These are phyloP conservation scores for Plecotus auritus DNA, from an alignment of 2,113 vertebrate genomes.

Conservation along the genomic window DNA sequence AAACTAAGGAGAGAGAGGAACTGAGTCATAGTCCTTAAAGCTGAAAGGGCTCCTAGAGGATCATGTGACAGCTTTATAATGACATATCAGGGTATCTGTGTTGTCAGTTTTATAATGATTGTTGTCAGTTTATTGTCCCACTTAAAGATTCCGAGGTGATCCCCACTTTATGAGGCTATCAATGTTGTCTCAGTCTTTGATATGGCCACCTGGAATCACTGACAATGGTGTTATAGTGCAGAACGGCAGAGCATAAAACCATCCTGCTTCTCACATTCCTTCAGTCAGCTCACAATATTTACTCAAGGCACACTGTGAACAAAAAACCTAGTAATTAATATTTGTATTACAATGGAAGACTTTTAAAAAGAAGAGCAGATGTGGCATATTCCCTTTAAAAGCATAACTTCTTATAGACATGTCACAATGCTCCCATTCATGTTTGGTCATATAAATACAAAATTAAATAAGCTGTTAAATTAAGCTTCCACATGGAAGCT, in stretches of 20 bases:
- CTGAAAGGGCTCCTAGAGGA: background rate
- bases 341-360: background rate
- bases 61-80: background rate
- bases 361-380: background rate
- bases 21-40: background rate
- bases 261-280: background rate
- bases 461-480: background rate
- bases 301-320: background rate
- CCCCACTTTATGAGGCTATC: background rate
- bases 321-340: background rate
- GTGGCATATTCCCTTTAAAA: background rate
- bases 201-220: background rate
- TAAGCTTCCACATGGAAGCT: background rate
- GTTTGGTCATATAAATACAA: background rate
- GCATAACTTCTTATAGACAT: background rate
- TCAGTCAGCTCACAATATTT: background rate
- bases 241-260: background rate
- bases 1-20: background rate
- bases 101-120: background rate
- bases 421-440: background rate
- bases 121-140: background rate
- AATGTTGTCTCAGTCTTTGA: background rate
- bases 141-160: conserved; percentile 38
- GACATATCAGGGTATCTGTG: background rate
- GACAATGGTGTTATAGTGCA: background rate